phyloP scores from a whole-genome alignment of 92 coral and sea anemone species.

The Palythoa caribaeorum region DNA sequence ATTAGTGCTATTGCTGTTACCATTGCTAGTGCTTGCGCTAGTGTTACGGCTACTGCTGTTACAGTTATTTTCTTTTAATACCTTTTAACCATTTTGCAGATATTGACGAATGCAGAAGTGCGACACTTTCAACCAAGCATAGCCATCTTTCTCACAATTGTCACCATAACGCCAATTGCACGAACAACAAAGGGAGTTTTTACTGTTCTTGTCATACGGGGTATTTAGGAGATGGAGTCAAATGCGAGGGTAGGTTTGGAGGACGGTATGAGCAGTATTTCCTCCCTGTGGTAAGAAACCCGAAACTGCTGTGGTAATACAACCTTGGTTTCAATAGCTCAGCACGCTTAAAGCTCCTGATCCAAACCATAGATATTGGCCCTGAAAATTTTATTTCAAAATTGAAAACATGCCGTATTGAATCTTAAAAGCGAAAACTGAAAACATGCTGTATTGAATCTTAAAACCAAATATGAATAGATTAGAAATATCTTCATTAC shows the following conservation, averaged over 20 bases:
- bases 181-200: conserved; percentile 57
- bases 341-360: conserved; percentile 16
- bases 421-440: neutral
- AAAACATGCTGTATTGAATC: neutral
- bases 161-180: conserved; percentile 59
- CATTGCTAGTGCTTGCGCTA: too few relatives aligned
- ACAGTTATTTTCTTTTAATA: neutral
- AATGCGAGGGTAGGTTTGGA: conserved; percentile 58
- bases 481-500: neutral
- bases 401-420: neutral
- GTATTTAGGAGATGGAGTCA: conserved; percentile 55
- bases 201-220: conserved; percentile 57
- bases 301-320: neutral
- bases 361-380: neutral
- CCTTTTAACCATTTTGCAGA: conserved; percentile 17
- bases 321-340: neutral
- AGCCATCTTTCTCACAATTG: conserved; percentile 38
- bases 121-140: conserved; percentile 6
- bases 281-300: conserved; percentile 35
- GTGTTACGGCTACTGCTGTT: too few relatives aligned
- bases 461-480: neutral
- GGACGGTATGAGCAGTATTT: conserved; percentile 6
- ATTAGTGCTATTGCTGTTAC: too few relatives aligned
- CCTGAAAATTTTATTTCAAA: neutral
- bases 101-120: conserved; percentile 19